These are phyloP conservation scores for Gryon sp. DNA, from an alignment of 1,140 invertebrate genomes.

Conservation along the genomic window DNA sequence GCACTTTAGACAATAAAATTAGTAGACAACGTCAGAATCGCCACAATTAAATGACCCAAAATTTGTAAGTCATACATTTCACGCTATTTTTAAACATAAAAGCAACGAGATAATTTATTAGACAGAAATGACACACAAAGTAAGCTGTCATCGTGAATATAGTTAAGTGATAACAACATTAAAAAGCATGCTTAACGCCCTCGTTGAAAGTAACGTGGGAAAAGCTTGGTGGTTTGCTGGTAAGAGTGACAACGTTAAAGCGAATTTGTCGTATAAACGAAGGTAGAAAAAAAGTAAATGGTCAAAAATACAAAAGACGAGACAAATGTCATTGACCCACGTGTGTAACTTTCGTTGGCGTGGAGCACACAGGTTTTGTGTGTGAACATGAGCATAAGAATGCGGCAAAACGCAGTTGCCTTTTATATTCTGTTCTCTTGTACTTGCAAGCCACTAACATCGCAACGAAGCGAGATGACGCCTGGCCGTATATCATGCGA, in stretches of 20 bases:
- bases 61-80: too few species aligned
- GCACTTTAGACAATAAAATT: too few species aligned
- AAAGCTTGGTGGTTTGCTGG: conserved; percentile 16
- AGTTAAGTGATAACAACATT: conserved; percentile 44
- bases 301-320: conserved; percentile 49
- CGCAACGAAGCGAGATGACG: conserved; percentile 51
- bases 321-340: conserved; percentile 56
- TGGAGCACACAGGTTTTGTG: conserved; percentile 56
- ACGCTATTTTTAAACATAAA: neutral
- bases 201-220: conserved; percentile 50
- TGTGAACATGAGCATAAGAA: conserved; percentile 60
- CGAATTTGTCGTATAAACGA: conserved; percentile 40
- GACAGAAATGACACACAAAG: neutral
- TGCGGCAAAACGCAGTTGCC: conserved; percentile 53
- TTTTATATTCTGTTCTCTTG: conserved; percentile 57
- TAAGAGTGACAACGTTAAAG: conserved; percentile 15
- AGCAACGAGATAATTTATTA: conserved; percentile 11
- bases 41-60: too few species aligned
- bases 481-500: conserved; percentile 66
- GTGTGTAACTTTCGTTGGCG: conserved; percentile 59
- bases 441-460: conserved; percentile 46
- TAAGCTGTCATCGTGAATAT: conserved; percentile 12
- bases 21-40: too few species aligned
- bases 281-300: conserved; percentile 48
- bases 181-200: conserved; percentile 51